These are phyloP conservation scores for Rachycentron canadum DNA, from an alignment of 2,797 vertebrate species.

Conservation along the genomic window DNA sequence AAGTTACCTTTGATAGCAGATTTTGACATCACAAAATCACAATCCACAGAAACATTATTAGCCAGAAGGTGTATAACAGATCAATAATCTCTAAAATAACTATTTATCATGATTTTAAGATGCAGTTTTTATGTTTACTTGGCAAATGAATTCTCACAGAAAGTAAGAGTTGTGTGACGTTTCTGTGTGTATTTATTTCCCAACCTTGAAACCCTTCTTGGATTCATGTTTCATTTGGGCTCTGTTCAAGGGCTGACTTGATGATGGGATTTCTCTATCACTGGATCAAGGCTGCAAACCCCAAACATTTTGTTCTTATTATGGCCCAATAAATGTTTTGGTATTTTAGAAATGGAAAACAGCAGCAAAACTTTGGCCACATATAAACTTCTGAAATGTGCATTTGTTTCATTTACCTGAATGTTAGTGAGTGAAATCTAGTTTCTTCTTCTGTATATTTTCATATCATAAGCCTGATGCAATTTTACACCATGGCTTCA, in stretches of 20 bases:
- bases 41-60: background rate
- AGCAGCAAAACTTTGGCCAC: background rate
- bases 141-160: constrained; percentile 29
- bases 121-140: background rate
- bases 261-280: constrained; percentile 46
- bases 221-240: constrained; percentile 62
- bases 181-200: constrained; percentile 62
- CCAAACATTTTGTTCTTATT: constrained; percentile 45
- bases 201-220: constrained; percentile 54
- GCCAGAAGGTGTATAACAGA: background rate
- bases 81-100: background rate
- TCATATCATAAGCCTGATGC: constrained; percentile 51
- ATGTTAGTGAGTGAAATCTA: constrained; percentile 18
- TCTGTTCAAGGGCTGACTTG: constrained; percentile 44
- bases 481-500: constrained; percentile 55
- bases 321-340: constrained; percentile 31
- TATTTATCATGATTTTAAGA: background rate
- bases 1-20: constrained; percentile 11
- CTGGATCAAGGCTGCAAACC: constrained; percentile 32
- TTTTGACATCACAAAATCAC: background rate
- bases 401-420: constrained; percentile 45
- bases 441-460: constrained; percentile 45
- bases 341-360: constrained; percentile 41
- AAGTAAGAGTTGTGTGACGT: constrained; percentile 26
- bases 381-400: background rate